Conservation (phyloP, 2,797 vertebrate species). For the Limosa lapponica region DNA sequence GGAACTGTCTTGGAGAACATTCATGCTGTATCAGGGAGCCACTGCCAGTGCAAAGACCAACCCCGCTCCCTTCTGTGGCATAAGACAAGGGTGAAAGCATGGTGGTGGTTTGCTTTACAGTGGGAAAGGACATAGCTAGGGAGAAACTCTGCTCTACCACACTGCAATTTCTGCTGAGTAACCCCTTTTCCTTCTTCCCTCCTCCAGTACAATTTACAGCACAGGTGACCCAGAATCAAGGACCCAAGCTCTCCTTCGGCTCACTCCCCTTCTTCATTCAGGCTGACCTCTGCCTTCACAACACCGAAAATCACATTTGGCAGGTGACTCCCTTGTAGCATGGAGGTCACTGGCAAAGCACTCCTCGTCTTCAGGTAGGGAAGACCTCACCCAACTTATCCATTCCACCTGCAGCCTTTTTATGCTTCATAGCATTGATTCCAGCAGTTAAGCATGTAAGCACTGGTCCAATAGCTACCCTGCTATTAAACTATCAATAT, state of each 20-base stretch:
- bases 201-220: not conserved
- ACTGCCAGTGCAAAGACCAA: not conserved
- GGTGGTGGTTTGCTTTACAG: not conserved
- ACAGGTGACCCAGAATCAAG: not conserved
- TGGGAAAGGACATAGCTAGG: not conserved
- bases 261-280: not conserved
- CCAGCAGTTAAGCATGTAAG: not conserved
- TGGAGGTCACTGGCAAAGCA: not conserved
- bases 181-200: not conserved
- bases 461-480: not conserved
- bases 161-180: not conserved
- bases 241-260: not conserved
- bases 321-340: not conserved
- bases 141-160: not conserved
- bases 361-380: not conserved
- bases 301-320: not conserved
- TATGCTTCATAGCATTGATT: not conserved
- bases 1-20: not conserved
- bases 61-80: not conserved
- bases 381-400: not conserved
- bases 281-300: not conserved
- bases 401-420: not conserved
- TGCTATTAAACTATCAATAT: not conserved
- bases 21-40: not conserved
- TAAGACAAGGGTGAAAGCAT: not conserved